Conservation (phyloP, 2,888 invertebrate species). For the Boloria selene region DNA sequence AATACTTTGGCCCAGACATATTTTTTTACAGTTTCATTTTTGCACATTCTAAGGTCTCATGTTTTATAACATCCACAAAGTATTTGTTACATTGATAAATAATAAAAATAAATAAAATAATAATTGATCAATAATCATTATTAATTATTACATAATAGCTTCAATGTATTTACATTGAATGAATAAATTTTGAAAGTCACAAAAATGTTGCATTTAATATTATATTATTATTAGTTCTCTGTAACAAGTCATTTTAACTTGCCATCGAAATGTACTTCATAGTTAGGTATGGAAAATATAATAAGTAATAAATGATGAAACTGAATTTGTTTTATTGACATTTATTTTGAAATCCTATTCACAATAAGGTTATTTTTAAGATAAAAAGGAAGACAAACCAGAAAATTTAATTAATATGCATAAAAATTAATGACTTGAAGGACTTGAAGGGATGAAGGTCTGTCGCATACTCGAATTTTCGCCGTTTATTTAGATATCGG, state of each 20-base stretch:
- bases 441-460: no score
- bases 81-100: no score
- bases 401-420: not conserved
- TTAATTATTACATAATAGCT: slow-evolving; percentile 11
- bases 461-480: no score
- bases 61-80: no score
- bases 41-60: no score
- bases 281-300: slow-evolving; percentile 35
- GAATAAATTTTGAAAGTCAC: slow-evolving; percentile 25
- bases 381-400: not conserved
- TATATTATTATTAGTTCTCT: slow-evolving; percentile 31
- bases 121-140: no score
- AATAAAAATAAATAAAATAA: no score
- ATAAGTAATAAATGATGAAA: slow-evolving; percentile 30
- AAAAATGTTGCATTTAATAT: slow-evolving; percentile 39
- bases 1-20: no score
- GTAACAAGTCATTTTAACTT: slow-evolving; percentile 40
- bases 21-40: no score
- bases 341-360: slow-evolving; percentile 9
- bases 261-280: slow-evolving; percentile 46
- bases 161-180: slow-evolving; percentile 15
- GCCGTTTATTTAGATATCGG: no score
- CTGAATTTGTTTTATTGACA: slow-evolving; percentile 21
- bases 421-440: not conserved
- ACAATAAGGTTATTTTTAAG: not conserved